Percentiles rank a stretch among this genome's conserved stretches.
phyloP scores from a whole-genome alignment of 1,140 invertebrate species.

The Brachionus rubens region DNA sequence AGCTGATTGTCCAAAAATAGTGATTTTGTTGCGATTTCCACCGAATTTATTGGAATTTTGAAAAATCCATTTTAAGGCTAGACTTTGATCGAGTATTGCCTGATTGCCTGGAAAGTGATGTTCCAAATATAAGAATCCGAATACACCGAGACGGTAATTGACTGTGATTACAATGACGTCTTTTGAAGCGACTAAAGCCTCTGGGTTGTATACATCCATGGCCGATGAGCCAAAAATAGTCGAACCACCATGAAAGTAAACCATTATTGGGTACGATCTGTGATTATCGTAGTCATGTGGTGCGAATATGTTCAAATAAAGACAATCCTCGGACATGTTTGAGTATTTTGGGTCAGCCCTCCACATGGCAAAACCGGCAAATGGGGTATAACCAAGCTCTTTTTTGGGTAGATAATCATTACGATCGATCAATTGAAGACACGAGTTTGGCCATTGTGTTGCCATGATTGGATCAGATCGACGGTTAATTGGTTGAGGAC shows the following conservation, averaged over 20 bases:
- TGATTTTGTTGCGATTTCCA: slow-evolving; percentile 86
- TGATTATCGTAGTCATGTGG: not conserved
- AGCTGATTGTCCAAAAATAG: slow-evolving; percentile 86
- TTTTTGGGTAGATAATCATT: not conserved
- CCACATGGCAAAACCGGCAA: not conserved
- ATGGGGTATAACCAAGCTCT: not conserved
- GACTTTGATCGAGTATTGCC: slow-evolving; percentile 90
- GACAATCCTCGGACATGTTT: slow-evolving; percentile 25
- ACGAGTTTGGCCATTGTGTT: slow-evolving; percentile 28
- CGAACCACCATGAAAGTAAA: slow-evolving; percentile 91
- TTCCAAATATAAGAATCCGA: slow-evolving; percentile 64
- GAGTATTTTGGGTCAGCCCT: not conserved
- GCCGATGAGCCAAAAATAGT: slow-evolving; percentile 82
- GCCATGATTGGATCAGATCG: not conserved
- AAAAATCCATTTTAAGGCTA: slow-evolving; percentile 67
- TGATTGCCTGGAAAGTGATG: slow-evolving; percentile 78
- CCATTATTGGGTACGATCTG: slow-evolving; percentile 70
- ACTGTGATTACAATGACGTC: slow-evolving; percentile 90
- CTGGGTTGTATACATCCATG: slow-evolving; percentile 90
- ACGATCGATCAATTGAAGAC: slow-evolving; percentile 19
- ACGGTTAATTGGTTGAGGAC: not conserved
- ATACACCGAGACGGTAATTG: slow-evolving; percentile 90
- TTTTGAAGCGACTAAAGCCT: slow-evolving; percentile 82
- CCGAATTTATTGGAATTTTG: slow-evolving; percentile 88
- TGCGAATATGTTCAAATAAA: slow-evolving; percentile 25